phyloP scores from a whole-genome alignment of 2,113 vertebrate genomes.

The Alosa alosa region DNA sequence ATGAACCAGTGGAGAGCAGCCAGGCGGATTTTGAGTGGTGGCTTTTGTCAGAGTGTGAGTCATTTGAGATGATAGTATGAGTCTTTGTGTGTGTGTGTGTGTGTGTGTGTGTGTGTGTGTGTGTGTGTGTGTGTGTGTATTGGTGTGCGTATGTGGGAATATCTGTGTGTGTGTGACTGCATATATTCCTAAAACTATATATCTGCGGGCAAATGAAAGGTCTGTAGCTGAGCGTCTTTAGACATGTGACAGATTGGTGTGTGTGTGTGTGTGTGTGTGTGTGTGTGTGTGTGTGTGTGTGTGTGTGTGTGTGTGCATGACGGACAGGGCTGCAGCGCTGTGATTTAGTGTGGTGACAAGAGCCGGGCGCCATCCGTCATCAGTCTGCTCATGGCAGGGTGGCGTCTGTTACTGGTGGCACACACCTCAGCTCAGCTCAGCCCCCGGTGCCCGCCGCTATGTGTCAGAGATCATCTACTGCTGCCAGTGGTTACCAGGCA shows the following conservation, averaged over 20 bases:
- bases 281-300: not conserved
- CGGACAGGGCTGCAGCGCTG: not conserved
- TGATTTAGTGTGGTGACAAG: conserved; percentile 37
- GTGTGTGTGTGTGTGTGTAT: not conserved
- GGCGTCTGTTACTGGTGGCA: not conserved
- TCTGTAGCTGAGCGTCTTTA: too few relatives aligned
- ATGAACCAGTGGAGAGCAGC: not conserved
- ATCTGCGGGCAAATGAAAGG: too few relatives aligned
- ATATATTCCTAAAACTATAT: too few relatives aligned
- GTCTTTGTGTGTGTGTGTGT: not conserved
- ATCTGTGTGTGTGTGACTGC: not conserved
- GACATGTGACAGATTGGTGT: not conserved
- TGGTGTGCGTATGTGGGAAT: not conserved
- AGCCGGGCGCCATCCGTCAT: not conserved
- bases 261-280: not conserved
- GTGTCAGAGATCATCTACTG: too few relatives aligned
- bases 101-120: not conserved
- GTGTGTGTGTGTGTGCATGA: not conserved
- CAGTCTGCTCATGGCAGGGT: not conserved
- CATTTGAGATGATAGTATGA: not conserved
- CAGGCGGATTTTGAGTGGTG: not conserved
- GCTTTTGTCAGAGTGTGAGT: not conserved
- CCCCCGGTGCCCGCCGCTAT: too few relatives aligned
- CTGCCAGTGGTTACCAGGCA: not conserved
- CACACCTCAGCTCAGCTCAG: not conserved